phyloP scores from a whole-genome alignment of 2,888 invertebrate genomes.

The Cyaniris semiargus region DNA sequence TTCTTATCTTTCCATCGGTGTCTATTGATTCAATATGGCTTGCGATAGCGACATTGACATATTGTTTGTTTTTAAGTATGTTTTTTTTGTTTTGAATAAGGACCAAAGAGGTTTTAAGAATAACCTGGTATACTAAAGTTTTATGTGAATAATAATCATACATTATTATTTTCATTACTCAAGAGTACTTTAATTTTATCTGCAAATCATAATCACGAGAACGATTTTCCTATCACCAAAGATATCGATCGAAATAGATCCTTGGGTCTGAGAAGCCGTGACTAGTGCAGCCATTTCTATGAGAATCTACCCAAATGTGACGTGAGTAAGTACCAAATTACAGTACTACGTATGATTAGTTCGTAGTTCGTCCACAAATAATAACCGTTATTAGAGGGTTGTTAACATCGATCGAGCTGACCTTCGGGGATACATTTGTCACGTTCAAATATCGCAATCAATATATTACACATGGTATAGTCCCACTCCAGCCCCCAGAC shows the following conservation, averaged over 20 bases:
- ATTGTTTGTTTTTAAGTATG: background rate
- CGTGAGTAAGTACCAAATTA: background rate
- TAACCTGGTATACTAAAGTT: too few species aligned
- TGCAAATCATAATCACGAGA: too few species aligned
- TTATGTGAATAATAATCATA: too few species aligned
- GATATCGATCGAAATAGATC: background rate
- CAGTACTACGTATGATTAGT: background rate
- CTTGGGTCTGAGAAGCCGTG: background rate
- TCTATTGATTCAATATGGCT: constrained; percentile 7
- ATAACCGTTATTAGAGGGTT: constrained; percentile 45
- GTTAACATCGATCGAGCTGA: constrained; percentile 46
- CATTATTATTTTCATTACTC: too few species aligned
- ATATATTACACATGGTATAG: background rate
- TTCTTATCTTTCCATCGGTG: constrained; percentile 25
- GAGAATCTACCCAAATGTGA: background rate
- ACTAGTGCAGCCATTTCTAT: background rate
- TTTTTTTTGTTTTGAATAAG: background rate
- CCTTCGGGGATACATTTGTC: constrained; percentile 40
- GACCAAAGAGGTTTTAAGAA: background rate
- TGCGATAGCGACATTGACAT: constrained; percentile 14
- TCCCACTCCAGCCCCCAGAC: too few species aligned
- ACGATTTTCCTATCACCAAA: too few species aligned
- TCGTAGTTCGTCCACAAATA: constrained; percentile 35
- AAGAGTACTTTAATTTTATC: too few species aligned
- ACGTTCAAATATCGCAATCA: constrained; percentile 36